phyloP scores from a whole-genome alignment of 2,888 invertebrate genomes.

The Ceratothoa steindachneri region DNA sequence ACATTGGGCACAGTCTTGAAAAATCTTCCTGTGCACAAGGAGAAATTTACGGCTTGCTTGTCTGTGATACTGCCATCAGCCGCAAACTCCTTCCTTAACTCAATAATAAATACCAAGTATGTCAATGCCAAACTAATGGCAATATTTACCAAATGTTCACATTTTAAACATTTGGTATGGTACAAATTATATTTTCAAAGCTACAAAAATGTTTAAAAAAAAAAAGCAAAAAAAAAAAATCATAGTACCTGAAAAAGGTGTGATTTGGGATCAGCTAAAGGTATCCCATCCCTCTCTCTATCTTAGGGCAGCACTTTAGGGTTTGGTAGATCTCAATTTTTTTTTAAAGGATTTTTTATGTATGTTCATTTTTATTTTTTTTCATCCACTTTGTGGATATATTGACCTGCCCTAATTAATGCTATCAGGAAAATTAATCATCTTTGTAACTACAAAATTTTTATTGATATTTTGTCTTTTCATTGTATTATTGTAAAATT shows the following conservation, averaged over 20 bases:
- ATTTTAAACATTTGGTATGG: conserved; percentile 44
- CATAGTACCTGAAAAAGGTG: conserved; percentile 43
- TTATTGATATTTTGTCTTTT: no score
- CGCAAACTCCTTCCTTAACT: conserved; percentile 36
- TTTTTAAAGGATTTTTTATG: no score
- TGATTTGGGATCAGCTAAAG: conserved; percentile 34
- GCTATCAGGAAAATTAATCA: no score
- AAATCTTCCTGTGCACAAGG: conserved; percentile 16
- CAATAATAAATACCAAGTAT: conserved; percentile 1
- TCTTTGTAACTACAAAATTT: no score
- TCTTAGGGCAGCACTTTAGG: neutral
- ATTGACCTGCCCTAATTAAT: no score
- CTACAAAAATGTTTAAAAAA: conserved; percentile 31
- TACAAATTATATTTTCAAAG: conserved; percentile 40
- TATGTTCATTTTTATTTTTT: no score
- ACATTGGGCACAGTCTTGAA: neutral
- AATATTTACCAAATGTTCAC: conserved; percentile 9
- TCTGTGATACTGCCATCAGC: conserved; percentile 47
- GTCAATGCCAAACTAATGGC: neutral
- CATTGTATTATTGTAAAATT: neutral
- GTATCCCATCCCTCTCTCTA: neutral
- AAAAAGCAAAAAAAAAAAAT: conserved; percentile 30
- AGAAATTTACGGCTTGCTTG: conserved; percentile 44
- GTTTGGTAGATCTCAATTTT: neutral
- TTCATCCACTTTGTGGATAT: no score